Base-by-base conservation (phyloP, 2,113 vertebrate species). In the Clarias macrocephalus region DNA sequence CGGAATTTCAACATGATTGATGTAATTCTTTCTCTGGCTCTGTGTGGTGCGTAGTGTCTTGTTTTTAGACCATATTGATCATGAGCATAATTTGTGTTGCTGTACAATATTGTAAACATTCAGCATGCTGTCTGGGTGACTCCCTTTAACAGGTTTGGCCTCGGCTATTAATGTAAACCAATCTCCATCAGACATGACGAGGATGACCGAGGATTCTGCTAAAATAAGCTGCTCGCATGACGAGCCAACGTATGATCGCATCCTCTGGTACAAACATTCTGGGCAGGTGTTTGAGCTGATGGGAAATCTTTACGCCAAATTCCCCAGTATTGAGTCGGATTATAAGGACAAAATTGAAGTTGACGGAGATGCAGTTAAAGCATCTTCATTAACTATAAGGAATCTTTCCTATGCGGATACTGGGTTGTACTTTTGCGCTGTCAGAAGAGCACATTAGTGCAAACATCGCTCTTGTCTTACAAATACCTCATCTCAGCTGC, bases 201-300 rank as follows among this genome's bases (percentile, higher is more conserved):
- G 18, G 68, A 70, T 5, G 16, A 19, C 16, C 68, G 8, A 70
- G 30, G 30, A 70, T 33, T 70, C 68, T 70, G 30, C 68, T 33
- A 30, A 19, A 70, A 37, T 70, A 8, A 33, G 21, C 10, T 42
- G 33, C 33, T 42, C 70, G 42, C 33, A 73, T 42, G 70, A 73
- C 42, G 18, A 23, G 37, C 70, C 70, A 23, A 9, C 11, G 19
- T 37, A 73, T 73, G 37, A 73, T 73, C 19, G 33, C 33, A 73
- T 73, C 19, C 18, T 73, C 70, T 42, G 70, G 70, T 72, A 37
- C 18, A 72, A 72, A 72, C 68, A 72, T 72, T 72, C 28, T 70
- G 28, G 33, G 28, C 28, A 70, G 66, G 13, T 4, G 66, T 33
- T 70, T 70, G 15, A 70, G 33, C 5, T 70, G 12, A 70, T 70